Conservation (phyloP, 2,797 vertebrate genomes). For the Ateles fusciceps region DNA sequence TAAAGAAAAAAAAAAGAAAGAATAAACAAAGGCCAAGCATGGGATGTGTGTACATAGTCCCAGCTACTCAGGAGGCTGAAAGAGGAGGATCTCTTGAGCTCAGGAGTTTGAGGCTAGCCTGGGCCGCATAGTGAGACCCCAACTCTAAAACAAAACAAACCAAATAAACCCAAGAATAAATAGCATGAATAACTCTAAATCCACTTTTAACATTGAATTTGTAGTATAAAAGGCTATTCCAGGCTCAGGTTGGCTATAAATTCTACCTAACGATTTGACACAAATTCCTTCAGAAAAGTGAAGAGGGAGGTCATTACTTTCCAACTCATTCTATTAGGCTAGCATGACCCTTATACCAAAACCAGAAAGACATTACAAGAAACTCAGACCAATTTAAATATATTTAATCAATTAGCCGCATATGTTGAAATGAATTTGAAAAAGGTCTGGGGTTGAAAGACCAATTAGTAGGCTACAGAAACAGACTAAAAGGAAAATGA, state of each 20-base stretch:
- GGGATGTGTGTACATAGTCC: neutral
- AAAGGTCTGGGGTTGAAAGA: neutral
- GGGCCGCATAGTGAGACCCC: neutral
- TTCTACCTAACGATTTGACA: neutral
- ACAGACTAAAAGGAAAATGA: neutral
- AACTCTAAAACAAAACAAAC: neutral
- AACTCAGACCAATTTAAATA: neutral
- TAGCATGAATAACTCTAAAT: neutral
- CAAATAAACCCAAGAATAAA: neutral
- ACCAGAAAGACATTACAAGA: neutral
- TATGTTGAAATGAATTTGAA: neutral
- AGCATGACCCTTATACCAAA: neutral
- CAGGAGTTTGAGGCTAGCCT: neutral
- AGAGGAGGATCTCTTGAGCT: neutral
- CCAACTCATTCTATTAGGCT: neutral
- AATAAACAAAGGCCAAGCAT: neutral
- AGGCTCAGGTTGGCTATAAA: neutral
- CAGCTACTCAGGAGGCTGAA: neutral
- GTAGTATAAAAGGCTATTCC: neutral
- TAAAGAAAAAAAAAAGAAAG: neutral
- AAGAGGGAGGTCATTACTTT: neutral
- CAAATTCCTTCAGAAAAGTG: neutral
- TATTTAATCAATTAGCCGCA: neutral
- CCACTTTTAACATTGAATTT: neutral
- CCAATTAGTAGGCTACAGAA: neutral